phyloP scores from a whole-genome alignment of 2,797 vertebrate species.

The Pseudotriccus pelzelni region DNA sequence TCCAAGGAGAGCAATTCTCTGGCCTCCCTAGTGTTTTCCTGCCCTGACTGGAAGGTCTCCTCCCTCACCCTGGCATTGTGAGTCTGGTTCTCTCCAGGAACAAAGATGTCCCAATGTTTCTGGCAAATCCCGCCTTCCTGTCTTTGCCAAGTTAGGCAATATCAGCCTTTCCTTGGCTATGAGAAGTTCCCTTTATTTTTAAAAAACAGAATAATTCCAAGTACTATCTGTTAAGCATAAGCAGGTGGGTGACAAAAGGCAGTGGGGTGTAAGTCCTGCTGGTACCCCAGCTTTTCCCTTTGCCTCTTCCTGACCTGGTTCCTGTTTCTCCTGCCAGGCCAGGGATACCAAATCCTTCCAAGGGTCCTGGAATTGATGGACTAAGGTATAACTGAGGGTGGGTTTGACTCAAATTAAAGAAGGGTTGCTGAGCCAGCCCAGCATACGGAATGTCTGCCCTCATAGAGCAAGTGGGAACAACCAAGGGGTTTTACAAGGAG shows the following conservation, averaged over 20 bases:
- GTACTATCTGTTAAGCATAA: background rate
- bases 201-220: background rate
- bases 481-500: background rate
- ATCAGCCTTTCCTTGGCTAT: background rate
- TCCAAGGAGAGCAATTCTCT: background rate
- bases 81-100: background rate
- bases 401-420: background rate
- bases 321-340: background rate
- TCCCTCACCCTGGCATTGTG: accelerated
- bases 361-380: background rate
- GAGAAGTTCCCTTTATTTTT: background rate
- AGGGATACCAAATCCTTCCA: background rate
- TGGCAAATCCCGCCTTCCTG: background rate
- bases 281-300: background rate
- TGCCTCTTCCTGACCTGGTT: background rate
- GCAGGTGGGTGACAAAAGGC: background rate
- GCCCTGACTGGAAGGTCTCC: background rate
- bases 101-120: background rate
- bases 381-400: background rate
- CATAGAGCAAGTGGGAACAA: background rate
- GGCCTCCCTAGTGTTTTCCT: background rate
- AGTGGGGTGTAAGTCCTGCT: background rate
- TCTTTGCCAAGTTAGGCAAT: background rate
- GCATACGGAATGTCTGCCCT: background rate
- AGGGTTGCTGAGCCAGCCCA: background rate